Evolutionary conservation across 2,113 vertebrate species (phyloP), one percentile per base, ranked within the genome.

Genomic region (Gymnocephalus cernua): DNA sequence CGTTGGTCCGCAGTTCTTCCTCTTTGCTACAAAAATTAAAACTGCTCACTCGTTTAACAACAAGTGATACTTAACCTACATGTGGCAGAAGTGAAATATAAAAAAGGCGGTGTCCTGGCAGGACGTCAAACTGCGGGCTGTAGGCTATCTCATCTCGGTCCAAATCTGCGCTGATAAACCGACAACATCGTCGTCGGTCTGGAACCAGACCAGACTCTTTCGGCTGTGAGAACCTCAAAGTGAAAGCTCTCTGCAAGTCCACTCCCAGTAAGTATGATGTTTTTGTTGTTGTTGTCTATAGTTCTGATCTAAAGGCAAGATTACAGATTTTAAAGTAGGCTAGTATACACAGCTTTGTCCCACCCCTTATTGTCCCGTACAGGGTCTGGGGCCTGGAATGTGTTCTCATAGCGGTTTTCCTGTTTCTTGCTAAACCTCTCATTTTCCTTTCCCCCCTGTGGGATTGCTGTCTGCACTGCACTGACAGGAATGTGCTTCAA

Each of bases 401-500:
- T 89, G 93, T 90, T 93, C 94, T 94, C 93, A 89, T 76, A 86
- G 94, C 92, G 90, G 93, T 94, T 95, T 95, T 95, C 95, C 95
- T 95, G 95, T 95, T 93, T 74, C 93, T 91, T 88, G 66, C 90
- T 79, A 77, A 94, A 92, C 88, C 91, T 94, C 92, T 93, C 91
- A 92, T 94, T 95, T 95, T 94, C 92, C 91, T 85, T 82, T 90
- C 87, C 35, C 86, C 85, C 83, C 79, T 79, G 91, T 83, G 86
- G 86, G 87, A 83, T 86, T 87, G 70, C 48, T 62, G 90, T 87
- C 84, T 91, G 82, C 86, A 29, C 86, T 86, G 83, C 90, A 73
- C 68, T 41, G 82, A 70, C 75, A 91, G 84, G 91, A 93, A 93
- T 93, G 90, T 76, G 87, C 82, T 84, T 85, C 83, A 84, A 90